Evolutionary conservation across 2,888 invertebrate genomes (phyloP).

Genomic region (Orchesella flavescens): DNA sequence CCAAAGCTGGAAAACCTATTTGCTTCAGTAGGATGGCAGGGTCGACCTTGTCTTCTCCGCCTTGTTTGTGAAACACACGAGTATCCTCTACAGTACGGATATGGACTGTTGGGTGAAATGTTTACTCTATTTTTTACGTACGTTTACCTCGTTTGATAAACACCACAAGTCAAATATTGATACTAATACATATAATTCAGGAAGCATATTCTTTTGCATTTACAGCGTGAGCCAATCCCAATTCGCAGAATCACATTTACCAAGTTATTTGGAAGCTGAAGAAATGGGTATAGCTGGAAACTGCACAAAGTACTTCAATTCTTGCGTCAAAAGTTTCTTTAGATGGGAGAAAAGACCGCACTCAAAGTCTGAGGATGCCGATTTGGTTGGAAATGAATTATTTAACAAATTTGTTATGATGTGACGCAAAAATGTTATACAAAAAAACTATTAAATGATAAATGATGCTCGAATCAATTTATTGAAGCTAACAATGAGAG

Average conservation of each 20-base stretch:
- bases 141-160: background rate
- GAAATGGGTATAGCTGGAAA: slow-evolving; percentile 36
- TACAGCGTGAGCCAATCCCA: slow-evolving; percentile 40
- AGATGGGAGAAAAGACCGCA: slow-evolving; percentile 20
- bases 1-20: slow-evolving; percentile 43
- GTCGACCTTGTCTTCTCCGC: slow-evolving; percentile 42
- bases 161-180: background rate
- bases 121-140: slow-evolving; percentile 58
- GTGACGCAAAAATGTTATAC: too few species aligned
- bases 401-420: too few species aligned
- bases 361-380: too few species aligned
- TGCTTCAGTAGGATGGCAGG: slow-evolving; percentile 45
- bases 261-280: slow-evolving; percentile 43
- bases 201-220: background rate
- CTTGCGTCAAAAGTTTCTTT: slow-evolving; percentile 42
- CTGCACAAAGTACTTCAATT: slow-evolving; percentile 18
- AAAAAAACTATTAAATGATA: too few species aligned
- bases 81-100: slow-evolving; percentile 42
- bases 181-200: background rate
- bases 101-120: slow-evolving; percentile 51
- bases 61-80: slow-evolving; percentile 55
- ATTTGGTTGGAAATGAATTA: too few species aligned
- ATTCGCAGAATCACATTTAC: slow-evolving; percentile 44
- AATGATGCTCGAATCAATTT: too few species aligned
- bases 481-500: too few species aligned